These are phyloP conservation scores for Pelecanoides urinatrix DNA, from an alignment of 2,113 vertebrate species.

Conservation along the genomic window DNA sequence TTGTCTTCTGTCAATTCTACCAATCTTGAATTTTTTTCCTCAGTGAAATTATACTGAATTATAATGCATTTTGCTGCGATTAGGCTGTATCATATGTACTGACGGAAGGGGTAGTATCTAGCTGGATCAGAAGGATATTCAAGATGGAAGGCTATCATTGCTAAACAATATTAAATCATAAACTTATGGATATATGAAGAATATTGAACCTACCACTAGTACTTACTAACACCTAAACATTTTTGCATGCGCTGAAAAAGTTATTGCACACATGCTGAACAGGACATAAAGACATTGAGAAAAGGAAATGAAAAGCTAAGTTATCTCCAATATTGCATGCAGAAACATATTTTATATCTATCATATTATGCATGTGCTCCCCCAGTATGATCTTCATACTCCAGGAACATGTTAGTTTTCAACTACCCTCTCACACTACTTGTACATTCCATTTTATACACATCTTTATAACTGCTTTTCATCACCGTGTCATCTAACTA, in stretches of 20 bases:
- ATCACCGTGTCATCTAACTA: not conserved
- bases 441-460: not conserved
- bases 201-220: not conserved
- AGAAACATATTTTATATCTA: not conserved
- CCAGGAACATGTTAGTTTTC: not conserved
- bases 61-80: not conserved
- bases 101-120: not conserved
- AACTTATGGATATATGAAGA: not conserved
- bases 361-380: not conserved
- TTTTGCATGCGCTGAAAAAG: not conserved
- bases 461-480: not conserved
- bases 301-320: not conserved
- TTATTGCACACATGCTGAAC: not conserved
- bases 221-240: not conserved
- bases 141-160: not conserved
- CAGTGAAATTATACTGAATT: not conserved
- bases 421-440: not conserved
- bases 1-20: not conserved
- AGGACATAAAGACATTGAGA: not conserved
- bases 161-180: not conserved
- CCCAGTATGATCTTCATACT: not conserved
- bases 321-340: not conserved
- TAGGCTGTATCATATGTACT: not conserved
- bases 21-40: not conserved
- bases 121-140: not conserved